These are phyloP conservation scores for Thunnus thynnus DNA, from an alignment of 2,113 vertebrate species.

Conservation along the genomic window DNA sequence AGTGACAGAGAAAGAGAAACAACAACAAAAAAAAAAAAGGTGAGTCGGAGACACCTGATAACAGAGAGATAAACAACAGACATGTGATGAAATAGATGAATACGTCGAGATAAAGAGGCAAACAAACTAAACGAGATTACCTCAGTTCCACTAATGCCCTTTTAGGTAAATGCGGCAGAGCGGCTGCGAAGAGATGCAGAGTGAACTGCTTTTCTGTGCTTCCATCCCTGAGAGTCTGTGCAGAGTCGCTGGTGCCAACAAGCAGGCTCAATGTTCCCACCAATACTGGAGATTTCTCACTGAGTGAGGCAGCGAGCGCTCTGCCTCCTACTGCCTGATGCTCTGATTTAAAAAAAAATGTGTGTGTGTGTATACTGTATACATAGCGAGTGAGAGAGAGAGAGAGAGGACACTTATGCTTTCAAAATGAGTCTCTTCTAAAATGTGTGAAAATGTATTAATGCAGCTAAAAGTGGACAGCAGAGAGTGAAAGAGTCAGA, in stretches of 20 bases:
- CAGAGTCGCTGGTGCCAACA: slow-evolving; percentile 53
- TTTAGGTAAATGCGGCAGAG: slow-evolving; percentile 12
- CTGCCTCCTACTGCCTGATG: slow-evolving; percentile 61
- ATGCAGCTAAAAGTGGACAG: not conserved
- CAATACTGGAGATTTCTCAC: slow-evolving; percentile 51
- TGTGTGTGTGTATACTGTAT: slow-evolving; percentile 24
- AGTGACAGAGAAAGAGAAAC: slow-evolving; percentile 1
- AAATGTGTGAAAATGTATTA: slow-evolving; percentile 28
- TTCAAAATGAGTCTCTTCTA: slow-evolving; percentile 3
- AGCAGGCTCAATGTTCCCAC: slow-evolving; percentile 50
- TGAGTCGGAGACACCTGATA: slow-evolving; percentile 12
- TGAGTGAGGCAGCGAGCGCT: slow-evolving; percentile 57
- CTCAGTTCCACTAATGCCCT: slow-evolving; percentile 58
- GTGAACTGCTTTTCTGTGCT: slow-evolving; percentile 19
- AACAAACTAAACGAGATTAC: slow-evolving; percentile 61
- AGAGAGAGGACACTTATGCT: slow-evolving; percentile 23
- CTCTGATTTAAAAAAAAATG: slow-evolving; percentile 61
- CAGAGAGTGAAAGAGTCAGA: slow-evolving; percentile 8
- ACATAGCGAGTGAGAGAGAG: slow-evolving; percentile 14
- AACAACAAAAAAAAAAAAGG: not conserved
- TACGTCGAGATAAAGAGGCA: not conserved
- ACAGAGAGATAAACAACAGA: not conserved
- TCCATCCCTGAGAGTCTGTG: slow-evolving; percentile 53
- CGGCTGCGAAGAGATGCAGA: slow-evolving; percentile 18
- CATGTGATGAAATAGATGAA: not conserved